Percentiles rank a stretch among this genome's conserved stretches.
phyloP scores from a whole-genome alignment of 1,140 invertebrate species.

The Brachystomella parvula region DNA sequence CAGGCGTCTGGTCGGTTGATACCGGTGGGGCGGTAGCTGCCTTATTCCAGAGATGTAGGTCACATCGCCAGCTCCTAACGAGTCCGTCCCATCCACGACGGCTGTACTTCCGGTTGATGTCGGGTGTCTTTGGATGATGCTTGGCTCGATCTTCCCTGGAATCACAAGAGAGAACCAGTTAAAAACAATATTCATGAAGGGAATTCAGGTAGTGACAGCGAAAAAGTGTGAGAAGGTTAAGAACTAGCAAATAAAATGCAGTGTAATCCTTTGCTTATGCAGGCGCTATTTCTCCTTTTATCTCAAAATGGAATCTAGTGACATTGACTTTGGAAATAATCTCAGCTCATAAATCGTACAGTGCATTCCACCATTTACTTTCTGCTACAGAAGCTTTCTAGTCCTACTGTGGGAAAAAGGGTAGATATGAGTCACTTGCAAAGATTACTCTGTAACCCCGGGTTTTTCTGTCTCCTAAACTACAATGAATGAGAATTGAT shows the following conservation, averaged over 20 bases:
- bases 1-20: not conserved
- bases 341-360: too few relatives aligned
- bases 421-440: not conserved
- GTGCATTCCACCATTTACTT: too few relatives aligned
- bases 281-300: too few relatives aligned
- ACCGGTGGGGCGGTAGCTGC: too few relatives aligned
- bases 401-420: too few relatives aligned
- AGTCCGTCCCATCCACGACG: constrained; percentile 81
- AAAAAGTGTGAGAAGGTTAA: not conserved
- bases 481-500: not conserved
- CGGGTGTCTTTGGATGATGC: constrained; percentile 75
- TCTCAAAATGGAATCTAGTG: too few relatives aligned
- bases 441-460: not conserved
- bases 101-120: constrained; percentile 77
- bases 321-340: too few relatives aligned
- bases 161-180: not conserved
- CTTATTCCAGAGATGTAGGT: constrained; percentile 62
- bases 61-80: constrained; percentile 74
- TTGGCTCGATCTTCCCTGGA: constrained; percentile 55
- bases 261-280: not conserved
- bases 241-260: not conserved
- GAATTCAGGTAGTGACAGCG: not conserved
- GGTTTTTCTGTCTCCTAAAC: not conserved
- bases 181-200: not conserved
- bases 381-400: too few relatives aligned